Evolutionary conservation across 2,888 invertebrate genomes (phyloP).

Genomic region (Morpho deidamia): DNA sequence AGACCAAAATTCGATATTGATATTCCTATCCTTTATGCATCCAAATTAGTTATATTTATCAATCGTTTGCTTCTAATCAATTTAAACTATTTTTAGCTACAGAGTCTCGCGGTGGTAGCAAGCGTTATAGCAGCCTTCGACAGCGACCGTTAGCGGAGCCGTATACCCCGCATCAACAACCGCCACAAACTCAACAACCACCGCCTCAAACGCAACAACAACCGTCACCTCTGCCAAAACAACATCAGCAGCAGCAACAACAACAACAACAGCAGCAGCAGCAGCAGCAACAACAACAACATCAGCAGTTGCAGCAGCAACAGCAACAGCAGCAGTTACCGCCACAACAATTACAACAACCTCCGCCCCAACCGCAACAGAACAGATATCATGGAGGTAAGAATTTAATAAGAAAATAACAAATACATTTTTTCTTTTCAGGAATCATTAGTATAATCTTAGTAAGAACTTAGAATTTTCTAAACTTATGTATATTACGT

Average conservation of each 20-base stretch:
- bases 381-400: conserved; percentile 49
- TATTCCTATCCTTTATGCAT: too few relatives aligned
- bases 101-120: conserved; percentile 64
- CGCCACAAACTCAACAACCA: conserved; percentile 29
- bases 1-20: too few relatives aligned
- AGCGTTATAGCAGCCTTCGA: conserved; percentile 78
- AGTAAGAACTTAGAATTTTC: too few relatives aligned
- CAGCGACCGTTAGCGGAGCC: conserved; percentile 79
- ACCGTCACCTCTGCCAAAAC: conserved; percentile 17
- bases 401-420: conserved; percentile 3
- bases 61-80: too few relatives aligned
- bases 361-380: neutral
- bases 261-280: conserved; percentile 27
- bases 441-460: too few relatives aligned
- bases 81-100: conserved; percentile 18
- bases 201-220: conserved; percentile 19
- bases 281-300: conserved; percentile 25
- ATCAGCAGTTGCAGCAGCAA: conserved; percentile 35
- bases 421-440: neutral
- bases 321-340: conserved; percentile 18
- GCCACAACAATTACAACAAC: conserved; percentile 14
- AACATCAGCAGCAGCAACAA: conserved; percentile 22
- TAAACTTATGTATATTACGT: too few relatives aligned
- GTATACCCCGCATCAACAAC: conserved; percentile 52
- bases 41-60: too few relatives aligned